A percentile compares a stretch with the other conserved stretches of the same genome.
Evolutionary conservation across 1,140 invertebrate genomes (phyloP).

Genomic region (Drosophila miranda): DNA sequence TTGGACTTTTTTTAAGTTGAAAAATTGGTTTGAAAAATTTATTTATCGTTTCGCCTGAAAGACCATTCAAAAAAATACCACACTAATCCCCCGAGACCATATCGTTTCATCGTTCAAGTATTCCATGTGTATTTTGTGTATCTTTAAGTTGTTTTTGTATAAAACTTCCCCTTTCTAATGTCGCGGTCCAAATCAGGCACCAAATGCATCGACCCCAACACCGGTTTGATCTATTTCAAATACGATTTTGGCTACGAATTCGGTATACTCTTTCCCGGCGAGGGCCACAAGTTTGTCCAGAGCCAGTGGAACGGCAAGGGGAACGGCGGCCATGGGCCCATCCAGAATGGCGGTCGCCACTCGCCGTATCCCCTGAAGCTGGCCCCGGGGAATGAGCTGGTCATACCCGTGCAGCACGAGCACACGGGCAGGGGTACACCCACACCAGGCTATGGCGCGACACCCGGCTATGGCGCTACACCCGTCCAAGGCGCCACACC

Average conservation of each 20-base stretch:
- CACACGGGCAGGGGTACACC: conserved; percentile 14
- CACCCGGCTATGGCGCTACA: no score
- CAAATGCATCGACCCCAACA: conserved; percentile 90
- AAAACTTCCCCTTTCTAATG: conserved; percentile 26
- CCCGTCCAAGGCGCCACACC: no score
- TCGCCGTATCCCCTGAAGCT: conserved; percentile 71
- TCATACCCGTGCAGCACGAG: conserved; percentile 79
- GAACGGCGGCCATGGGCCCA: conserved; percentile 82
- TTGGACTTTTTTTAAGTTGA: no score
- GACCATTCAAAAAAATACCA: background rate
- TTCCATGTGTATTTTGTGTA: conserved; percentile 35
- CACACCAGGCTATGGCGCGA: no score
- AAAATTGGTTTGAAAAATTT: conserved; percentile 61
- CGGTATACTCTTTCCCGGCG: conserved; percentile 88
- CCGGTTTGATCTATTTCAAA: conserved; percentile 91
- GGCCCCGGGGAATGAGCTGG: conserved; percentile 65
- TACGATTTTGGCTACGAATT: conserved; percentile 93
- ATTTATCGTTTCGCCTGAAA: conserved; percentile 9
- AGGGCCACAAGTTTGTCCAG: conserved; percentile 84
- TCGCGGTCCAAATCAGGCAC: conserved; percentile 84
- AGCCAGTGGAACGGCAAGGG: conserved; percentile 81
- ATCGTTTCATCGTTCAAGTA: background rate
- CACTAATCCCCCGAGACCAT: conserved; percentile 15
- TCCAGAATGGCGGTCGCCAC: conserved; percentile 55
- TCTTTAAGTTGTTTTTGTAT: conserved; percentile 37